Evolutionary conservation across 2,888 invertebrate species (phyloP).

Genomic region (Ormyrus pomaceus): DNA sequence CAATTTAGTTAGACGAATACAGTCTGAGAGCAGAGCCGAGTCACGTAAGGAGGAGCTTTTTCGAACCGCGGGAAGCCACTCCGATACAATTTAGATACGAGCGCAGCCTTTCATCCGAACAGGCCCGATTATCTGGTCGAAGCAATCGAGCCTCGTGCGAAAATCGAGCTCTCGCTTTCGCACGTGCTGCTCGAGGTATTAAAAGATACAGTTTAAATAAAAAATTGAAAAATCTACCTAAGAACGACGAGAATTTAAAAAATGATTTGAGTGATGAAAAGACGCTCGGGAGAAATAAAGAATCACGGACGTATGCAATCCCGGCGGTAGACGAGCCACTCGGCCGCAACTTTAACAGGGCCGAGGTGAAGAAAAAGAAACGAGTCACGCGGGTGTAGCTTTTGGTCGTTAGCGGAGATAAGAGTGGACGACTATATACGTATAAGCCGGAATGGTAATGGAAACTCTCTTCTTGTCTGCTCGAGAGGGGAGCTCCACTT

Average conservation of each 20-base stretch:
- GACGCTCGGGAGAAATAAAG: no score
- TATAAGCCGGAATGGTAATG: conserved; percentile 63
- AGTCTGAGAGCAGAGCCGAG: conserved; percentile 34
- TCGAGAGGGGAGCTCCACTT: conserved; percentile 67
- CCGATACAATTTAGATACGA: conserved; percentile 58
- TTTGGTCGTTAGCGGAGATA: conserved; percentile 68
- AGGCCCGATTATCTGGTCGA: conserved; percentile 37
- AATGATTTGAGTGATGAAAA: no score
- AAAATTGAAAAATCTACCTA: no score
- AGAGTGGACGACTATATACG: conserved; percentile 61
- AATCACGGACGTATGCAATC: background rate
- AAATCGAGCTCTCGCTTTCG: conserved; percentile 5
- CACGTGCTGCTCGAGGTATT: no score
- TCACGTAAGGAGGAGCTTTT: conserved; percentile 43
- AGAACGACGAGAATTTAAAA: no score
- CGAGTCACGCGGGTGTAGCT: conserved; percentile 7
- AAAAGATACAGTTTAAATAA: no score
- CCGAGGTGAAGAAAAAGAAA: conserved; percentile 34
- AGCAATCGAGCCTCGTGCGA: conserved; percentile 22
- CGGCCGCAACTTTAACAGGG: no score
- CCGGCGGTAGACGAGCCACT: background rate
- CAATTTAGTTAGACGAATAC: conserved; percentile 37
- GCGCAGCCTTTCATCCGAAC: conserved; percentile 20
- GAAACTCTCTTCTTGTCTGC: conserved; percentile 60
- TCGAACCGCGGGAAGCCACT: conserved; percentile 3